A percentile compares a stretch with the other conserved stretches of the same genome.
These are phyloP conservation scores for Pharmacophagus antenor DNA, from an alignment of 2,888 invertebrate species.

Conservation along the genomic window DNA sequence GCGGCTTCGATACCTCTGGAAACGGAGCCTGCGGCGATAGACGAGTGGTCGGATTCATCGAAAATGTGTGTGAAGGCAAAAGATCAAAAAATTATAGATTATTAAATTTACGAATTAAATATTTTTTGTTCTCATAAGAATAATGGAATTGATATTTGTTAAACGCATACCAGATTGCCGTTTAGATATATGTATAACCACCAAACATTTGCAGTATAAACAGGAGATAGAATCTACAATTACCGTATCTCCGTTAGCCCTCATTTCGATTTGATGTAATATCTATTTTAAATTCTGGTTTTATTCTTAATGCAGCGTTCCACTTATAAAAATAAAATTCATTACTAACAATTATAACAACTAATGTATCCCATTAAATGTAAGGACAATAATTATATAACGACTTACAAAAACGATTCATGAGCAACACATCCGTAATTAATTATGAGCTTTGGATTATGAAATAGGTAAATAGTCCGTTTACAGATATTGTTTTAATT, in stretches of 20 bases:
- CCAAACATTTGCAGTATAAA: constrained; percentile 6
- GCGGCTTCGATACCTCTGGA: too few relatives aligned
- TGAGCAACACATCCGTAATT: neutral
- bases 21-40: too few relatives aligned
- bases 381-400: neutral
- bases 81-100: too few relatives aligned
- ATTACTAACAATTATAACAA: neutral
- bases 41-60: too few relatives aligned
- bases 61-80: too few relatives aligned
- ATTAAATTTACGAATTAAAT: neutral
- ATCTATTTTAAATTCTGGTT: neutral
- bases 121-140: neutral
- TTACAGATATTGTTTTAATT: neutral
- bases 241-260: neutral
- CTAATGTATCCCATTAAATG: neutral
- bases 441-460: neutral
- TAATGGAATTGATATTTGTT: neutral
- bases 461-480: neutral
- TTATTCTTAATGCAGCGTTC: neutral
- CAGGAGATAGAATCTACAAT: constrained; percentile 3
- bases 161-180: neutral
- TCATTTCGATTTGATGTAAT: neutral
- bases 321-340: neutral
- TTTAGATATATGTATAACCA: neutral
- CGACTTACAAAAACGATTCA: neutral